Conservation (phyloP, 1,140 invertebrate species). For the Colletes gigas region DNA sequence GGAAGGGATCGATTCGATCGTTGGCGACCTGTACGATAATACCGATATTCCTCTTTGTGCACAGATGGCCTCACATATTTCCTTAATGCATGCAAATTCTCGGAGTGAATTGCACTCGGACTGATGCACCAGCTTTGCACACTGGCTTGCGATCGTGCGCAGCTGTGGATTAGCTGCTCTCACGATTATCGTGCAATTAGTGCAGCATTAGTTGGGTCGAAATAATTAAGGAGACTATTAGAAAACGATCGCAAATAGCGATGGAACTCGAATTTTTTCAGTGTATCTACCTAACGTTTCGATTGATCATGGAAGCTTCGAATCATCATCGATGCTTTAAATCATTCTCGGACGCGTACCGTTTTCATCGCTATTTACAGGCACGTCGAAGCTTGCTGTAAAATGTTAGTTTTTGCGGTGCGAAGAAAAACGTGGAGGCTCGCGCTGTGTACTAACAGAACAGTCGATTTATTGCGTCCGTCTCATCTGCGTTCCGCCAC, state of each 20-base stretch:
- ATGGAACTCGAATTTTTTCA: neutral
- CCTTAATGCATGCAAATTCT: conserved; percentile 35
- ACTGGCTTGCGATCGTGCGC: conserved; percentile 5
- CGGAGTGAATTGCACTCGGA: conserved; percentile 22
- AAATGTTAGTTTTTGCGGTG: neutral
- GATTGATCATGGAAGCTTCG: too few species aligned
- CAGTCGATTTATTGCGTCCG: conserved; percentile 22
- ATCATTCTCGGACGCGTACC: too few species aligned
- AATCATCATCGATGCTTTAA: neutral
- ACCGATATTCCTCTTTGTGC: conserved; percentile 12
- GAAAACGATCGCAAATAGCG: neutral
- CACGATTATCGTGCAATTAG: conserved; percentile 46
- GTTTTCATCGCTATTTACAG: conserved; percentile 17
- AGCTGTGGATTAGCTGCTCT: neutral
- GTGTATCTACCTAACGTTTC: too few species aligned
- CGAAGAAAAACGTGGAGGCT: conserved; percentile 6
- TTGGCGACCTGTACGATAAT: neutral
- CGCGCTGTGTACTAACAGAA: neutral
- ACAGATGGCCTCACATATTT: neutral
- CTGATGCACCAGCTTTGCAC: conserved; percentile 36
- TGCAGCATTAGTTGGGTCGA: conserved; percentile 28
- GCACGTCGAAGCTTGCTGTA: neutral
- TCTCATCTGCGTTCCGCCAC: conserved; percentile 10
- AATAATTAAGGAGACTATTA: conserved; percentile 1
- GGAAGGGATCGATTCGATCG: neutral